Evolutionary conservation across 2,797 vertebrate genomes (phyloP).

Genomic region (Poecile montanus): DNA sequence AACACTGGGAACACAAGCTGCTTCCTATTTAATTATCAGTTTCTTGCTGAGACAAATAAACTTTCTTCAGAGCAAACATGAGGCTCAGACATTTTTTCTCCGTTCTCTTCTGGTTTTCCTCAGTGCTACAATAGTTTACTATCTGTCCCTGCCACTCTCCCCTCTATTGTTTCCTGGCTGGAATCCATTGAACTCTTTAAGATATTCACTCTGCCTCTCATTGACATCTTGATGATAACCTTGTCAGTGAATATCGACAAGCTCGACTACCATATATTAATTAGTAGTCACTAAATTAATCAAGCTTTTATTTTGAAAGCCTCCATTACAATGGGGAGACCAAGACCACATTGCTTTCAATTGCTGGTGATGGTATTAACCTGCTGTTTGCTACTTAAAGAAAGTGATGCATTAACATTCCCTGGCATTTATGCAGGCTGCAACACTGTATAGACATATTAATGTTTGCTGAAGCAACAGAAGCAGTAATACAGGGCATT

Average conservation of each 20-base stretch:
- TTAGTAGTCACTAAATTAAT: conserved; percentile 1
- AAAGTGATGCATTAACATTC: fast-evolving
- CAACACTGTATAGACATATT: background rate
- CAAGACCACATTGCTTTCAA: background rate
- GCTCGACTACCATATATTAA: background rate
- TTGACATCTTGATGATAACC: conserved; percentile 32
- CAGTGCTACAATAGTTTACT: background rate
- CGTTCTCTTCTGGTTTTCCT: background rate
- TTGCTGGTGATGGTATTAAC: background rate
- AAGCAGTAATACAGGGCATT: background rate
- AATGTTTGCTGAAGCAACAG: background rate
- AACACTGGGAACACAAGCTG: background rate
- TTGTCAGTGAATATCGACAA: background rate
- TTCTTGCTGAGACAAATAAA: background rate
- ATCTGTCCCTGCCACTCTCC: background rate
- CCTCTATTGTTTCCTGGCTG: background rate
- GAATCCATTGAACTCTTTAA: background rate
- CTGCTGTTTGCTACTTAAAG: background rate
- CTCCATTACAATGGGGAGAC: background rate
- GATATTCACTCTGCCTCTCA: background rate
- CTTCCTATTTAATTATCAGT: background rate
- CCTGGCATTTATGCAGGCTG: background rate
- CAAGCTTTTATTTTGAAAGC: background rate
- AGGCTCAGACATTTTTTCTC: background rate
- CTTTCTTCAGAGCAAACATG: background rate